These are phyloP conservation scores for Spea multiplicata DNA, from an alignment of 2,113 vertebrate genomes.

Conservation along the genomic window DNA sequence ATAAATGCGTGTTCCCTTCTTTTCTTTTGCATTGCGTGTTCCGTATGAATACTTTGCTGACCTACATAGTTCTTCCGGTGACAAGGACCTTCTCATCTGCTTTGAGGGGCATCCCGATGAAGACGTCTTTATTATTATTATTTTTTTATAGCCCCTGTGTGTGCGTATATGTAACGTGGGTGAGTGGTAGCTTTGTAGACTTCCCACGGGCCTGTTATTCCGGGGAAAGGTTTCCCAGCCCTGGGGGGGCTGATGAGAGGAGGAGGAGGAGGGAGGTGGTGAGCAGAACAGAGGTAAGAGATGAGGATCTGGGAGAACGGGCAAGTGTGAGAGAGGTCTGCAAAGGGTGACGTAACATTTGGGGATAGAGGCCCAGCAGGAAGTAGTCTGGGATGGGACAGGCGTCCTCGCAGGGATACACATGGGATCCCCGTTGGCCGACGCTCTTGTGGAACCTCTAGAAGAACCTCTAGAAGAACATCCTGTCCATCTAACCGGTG, in stretches of 20 bases:
- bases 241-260: constrained; percentile 4
- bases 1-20: too few species aligned
- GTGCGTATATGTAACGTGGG: constrained; percentile 26
- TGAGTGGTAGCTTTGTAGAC: constrained; percentile 16
- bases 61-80: too few species aligned
- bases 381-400: background rate
- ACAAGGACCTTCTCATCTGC: background rate
- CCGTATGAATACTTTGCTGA: too few species aligned
- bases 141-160: constrained; percentile 18
- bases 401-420: constrained; percentile 5
- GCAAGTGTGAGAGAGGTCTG: constrained; percentile 39
- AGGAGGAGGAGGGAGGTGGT: constrained; percentile 13
- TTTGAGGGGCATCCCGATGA: constrained; percentile 32
- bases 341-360: constrained; percentile 11
- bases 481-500: constrained; percentile 13
- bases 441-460: constrained; percentile 1
- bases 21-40: too few species aligned
- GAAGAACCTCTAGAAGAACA: constrained; percentile 4
- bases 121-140: background rate
- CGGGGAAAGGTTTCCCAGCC: constrained; percentile 38
- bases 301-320: constrained; percentile 11
- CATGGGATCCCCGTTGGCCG: background rate
- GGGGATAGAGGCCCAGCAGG: constrained; percentile 22
- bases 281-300: constrained; percentile 17
- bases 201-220: constrained; percentile 45